Base-by-base conservation (phyloP, 1,140 invertebrate species). In the Cydia strobilella region DNA sequence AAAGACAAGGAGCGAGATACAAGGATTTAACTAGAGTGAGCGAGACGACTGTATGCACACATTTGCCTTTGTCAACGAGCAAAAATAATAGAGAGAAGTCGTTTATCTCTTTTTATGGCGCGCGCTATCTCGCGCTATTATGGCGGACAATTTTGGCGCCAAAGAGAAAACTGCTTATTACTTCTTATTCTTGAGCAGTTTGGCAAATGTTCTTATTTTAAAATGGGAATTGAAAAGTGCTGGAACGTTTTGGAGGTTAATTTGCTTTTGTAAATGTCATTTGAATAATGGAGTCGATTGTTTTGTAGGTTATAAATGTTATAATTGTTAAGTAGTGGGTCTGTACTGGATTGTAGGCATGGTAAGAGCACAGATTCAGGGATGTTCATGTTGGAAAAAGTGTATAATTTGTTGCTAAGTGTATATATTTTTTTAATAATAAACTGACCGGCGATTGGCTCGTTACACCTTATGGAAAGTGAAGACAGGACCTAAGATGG, bases 91-190 rank as follows among this genome's bases (percentile, higher is more conserved):
- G 91, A 93, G 88, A 87, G 86, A 87, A 86, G 89, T 91, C 91
- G 91, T 93, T 93, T 93, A 93, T 93, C 88, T 93, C 91, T 91
- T 91, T 93, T 93, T 93, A 91, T 91, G 88, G 88, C 88, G 87
- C 81, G 75, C 89, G 90, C 90, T 93, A 93, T 93, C 91, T 91
- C 82, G 82, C 88, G 90, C 87, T 91, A 93, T 93, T 91, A 93
- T 93, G 88, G 90, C 84, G 87, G 88, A 93, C 91, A 91, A 93
- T 93, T 93, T 93, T 93, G 91, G 90, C 90, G 89, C 89, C 90
- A 93, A 93, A 91, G 89, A 91, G 91, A 90, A 59, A 59, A 93
- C 88, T 91, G 90, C 90, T 92, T 91, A 93, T 93, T 91, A 93
- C 88, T 88, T 87, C 90, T 91, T 90, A 89, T 91, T 93, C 90